A percentile compares a stretch with the other conserved stretches of the same genome.
Conservation (phyloP, 2,888 invertebrate genomes). For the Amphipoea oculea region DNA sequence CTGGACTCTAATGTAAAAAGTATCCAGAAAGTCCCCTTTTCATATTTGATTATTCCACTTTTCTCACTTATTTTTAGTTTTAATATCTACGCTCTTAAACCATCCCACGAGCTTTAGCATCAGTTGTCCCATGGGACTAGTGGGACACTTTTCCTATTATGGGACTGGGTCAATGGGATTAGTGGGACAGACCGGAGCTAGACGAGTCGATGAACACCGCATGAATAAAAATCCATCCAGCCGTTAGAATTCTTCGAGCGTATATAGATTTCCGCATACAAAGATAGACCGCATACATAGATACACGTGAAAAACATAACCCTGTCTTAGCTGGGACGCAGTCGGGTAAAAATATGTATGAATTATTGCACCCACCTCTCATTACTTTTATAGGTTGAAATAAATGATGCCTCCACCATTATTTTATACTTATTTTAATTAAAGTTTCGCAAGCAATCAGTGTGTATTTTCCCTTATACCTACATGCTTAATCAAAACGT, state of each 20-base stretch:
- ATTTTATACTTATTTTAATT: not conserved
- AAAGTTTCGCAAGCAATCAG: not conserved
- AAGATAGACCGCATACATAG: too few species aligned
- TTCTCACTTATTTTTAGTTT: too few species aligned
- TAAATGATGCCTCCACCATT: not conserved
- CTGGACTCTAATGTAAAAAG: too few species aligned
- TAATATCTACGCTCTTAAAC: too few species aligned
- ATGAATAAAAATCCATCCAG: not conserved
- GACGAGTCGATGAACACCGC: not conserved
- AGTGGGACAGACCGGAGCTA: too few species aligned
- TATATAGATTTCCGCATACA: not conserved
- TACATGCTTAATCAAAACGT: not conserved
- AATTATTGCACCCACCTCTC: not conserved
- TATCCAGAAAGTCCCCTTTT: too few species aligned
- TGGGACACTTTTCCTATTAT: too few species aligned
- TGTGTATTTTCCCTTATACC: slow-evolving; percentile 1
- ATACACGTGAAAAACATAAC: not conserved
- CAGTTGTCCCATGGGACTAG: too few species aligned
- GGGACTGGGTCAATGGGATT: too few species aligned
- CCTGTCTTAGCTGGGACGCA: not conserved
- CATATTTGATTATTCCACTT: too few species aligned
- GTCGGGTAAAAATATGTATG: not conserved
- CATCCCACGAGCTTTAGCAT: not conserved
- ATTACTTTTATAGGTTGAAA: not conserved
- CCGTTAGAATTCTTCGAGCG: not conserved